Evolutionary conservation across 2,888 invertebrate genomes (phyloP), one percentile per base, ranked within the genome.

Genomic region (Ariolimax columbianus): DNA sequence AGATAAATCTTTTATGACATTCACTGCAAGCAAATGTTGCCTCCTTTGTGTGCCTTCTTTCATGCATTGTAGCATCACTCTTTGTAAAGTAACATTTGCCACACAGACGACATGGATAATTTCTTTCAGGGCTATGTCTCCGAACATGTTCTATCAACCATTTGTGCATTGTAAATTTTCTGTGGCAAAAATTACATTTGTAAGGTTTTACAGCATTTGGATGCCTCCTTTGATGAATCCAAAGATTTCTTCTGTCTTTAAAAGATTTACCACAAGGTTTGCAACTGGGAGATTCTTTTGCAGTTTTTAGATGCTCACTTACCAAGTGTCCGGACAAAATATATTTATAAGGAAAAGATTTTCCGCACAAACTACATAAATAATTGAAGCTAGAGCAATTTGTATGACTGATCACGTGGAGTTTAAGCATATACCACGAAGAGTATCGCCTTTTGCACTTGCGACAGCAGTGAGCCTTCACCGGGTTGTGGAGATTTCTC

Each of bases 171-270:
- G 79, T 68, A 79, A 79, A 79, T 43, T 23, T 66, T 30, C 19
- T 40, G n/a, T 30, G n/a, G 47, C 79, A 79, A 17, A 79, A 43
- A 38, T 79, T 6, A 68, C 79, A 79, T 79, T 43, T 40, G 30
- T 43, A 79, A n/a, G 79, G 68, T n/a, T 79, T 66, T 19, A 68
- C 2, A 43, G 79, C 66, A 66, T 79, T 66, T 40, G 79, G 33
- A 47, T 79, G 79, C 40, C 79, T 63, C 68, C 68, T 79, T 43
- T 66, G n/a, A 38, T 79, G 79, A 43, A 79, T 79, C 66, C 38
- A 79, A n/a, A 79, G 68, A 30, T 68, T 63, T 79, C 68, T 38
- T 68, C 79, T 79, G 79, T 66, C 79, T 43, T 30, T 26, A 40
- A 79, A 79, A 43, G 79, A 43, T 43, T 47, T 79, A 1, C 47